Base-by-base conservation (phyloP, 2,888 invertebrate genomes). In the Nephrotoma appendiculata region DNA sequence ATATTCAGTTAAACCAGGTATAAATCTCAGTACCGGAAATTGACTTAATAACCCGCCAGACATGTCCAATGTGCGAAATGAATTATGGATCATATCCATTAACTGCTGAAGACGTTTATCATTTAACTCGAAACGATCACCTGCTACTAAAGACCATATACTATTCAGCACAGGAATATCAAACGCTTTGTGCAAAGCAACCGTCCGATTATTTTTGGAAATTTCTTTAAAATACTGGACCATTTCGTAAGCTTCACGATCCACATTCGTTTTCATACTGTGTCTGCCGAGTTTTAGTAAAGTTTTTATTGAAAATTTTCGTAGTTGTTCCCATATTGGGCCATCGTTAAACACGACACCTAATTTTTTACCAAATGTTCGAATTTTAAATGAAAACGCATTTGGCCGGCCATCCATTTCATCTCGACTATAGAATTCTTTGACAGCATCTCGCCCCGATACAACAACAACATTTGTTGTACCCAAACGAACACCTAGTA, bases 311-410 rank as follows among this genome's bases (percentile, higher is more conserved):
- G 94, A 93, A 88, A 96, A 95, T 88, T 93, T 93, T 86, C 95
- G 93, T 88, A 95, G 95, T 87, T 94, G 93, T 86, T 92, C 92
- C 95, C 95, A 96, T 41, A 93, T 89, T 1, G 92, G 90, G 0
- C 95, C 96, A 87, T 96, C 96, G 2, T 93, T 92, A 88, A 95
- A 95, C 2, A 95, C 93, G 31, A 96, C 92, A 1, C 96, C 96
- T 88, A 93, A 91, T 90, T 94, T 92, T 90, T 94, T 93, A 15
- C 95, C 95, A 88, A 95, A 94, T 42, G 95, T 93, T 87, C 96
- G 92, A 87, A 95, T 90, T 88, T 93, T 92, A 88, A 95, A 93
- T 89, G 95, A 95, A 89, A 95, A 96, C 43, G 94, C 95, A 88
- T 95, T 93, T 0, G 96, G 96, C 87, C 96, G 92, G 0, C 95